These are phyloP conservation scores for Melolontha melolontha DNA, from an alignment of 2,888 invertebrate species.

Conservation along the genomic window DNA sequence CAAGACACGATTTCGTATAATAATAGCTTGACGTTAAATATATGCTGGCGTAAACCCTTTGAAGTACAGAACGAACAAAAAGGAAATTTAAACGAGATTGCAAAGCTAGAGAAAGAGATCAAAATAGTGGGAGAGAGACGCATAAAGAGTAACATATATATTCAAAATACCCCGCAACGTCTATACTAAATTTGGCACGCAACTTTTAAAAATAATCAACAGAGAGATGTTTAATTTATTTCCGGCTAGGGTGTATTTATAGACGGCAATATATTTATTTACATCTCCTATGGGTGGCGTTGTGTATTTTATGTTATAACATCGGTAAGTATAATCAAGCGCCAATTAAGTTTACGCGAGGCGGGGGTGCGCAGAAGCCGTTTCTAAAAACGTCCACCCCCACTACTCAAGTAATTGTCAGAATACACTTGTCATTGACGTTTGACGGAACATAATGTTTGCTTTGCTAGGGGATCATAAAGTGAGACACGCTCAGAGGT, in stretches of 20 bases:
- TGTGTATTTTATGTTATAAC: conserved; percentile 6
- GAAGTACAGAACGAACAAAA: conserved; percentile 26
- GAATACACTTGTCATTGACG: too few relatives aligned
- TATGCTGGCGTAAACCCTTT: conserved; percentile 31
- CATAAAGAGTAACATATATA: background rate
- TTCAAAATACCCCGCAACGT: conserved; percentile 33
- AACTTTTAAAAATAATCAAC: conserved; percentile 37
- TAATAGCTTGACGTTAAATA: conserved; percentile 37
- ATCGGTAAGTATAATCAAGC: conserved; percentile 21
- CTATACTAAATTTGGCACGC: conserved; percentile 38
- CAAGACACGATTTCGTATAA: conserved; percentile 30
- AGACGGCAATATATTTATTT: conserved; percentile 24
- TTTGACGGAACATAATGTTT: too few relatives aligned
- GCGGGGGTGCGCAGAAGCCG: too few relatives aligned
- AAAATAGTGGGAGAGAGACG: background rate
- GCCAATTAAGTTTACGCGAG: too few relatives aligned
- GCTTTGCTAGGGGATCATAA: too few relatives aligned
- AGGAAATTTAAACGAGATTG: conserved; percentile 16
- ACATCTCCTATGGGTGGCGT: background rate
- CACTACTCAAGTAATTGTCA: too few relatives aligned
- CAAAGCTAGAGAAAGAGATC: conserved; percentile 11
- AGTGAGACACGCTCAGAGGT: too few relatives aligned
- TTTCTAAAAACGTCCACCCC: too few relatives aligned
- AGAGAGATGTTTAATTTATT: conserved; percentile 37
- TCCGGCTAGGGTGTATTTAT: conserved; percentile 36